phyloP scores from a whole-genome alignment of 2,797 vertebrate species.

The Tinamus major region DNA sequence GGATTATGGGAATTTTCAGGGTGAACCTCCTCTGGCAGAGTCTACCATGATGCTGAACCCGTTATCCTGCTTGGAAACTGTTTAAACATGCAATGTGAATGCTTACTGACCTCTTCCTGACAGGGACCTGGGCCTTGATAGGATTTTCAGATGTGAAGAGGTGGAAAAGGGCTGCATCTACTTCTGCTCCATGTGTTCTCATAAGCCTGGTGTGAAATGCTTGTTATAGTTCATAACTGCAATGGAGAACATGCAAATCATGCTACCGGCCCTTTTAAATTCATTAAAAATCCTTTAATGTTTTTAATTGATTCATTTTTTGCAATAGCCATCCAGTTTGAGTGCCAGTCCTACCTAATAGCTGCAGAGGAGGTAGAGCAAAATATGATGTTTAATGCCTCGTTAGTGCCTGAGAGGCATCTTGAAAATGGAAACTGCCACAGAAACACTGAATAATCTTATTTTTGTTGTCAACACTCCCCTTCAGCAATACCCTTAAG shows the following conservation, averaged over 20 bases:
- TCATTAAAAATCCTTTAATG: neutral
- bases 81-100: constrained; percentile 57
- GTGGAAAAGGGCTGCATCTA: neutral
- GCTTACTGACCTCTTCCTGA: neutral
- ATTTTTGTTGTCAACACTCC: constrained; percentile 33
- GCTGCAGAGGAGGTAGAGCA: neutral
- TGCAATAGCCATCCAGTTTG: neutral
- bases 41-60: neutral
- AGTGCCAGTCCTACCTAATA: neutral
- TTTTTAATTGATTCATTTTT: neutral
- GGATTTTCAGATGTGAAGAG: neutral
- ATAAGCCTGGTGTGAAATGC: neutral
- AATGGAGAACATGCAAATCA: neutral
- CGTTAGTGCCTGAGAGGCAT: constrained; percentile 30
- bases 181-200: neutral
- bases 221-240: neutral
- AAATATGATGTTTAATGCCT: neutral
- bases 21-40: neutral
- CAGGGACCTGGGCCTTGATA: neutral
- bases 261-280: neutral
- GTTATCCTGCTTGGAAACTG: constrained; percentile 40
- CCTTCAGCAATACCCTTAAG: constrained; percentile 20
- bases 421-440: constrained; percentile 37
- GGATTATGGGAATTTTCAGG: neutral
- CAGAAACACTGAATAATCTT: constrained; percentile 9